Evolutionary conservation across 2,113 vertebrate species (phyloP), one percentile per base, ranked within the genome.

Genomic region (Nyctereutes procyonoides): DNA sequence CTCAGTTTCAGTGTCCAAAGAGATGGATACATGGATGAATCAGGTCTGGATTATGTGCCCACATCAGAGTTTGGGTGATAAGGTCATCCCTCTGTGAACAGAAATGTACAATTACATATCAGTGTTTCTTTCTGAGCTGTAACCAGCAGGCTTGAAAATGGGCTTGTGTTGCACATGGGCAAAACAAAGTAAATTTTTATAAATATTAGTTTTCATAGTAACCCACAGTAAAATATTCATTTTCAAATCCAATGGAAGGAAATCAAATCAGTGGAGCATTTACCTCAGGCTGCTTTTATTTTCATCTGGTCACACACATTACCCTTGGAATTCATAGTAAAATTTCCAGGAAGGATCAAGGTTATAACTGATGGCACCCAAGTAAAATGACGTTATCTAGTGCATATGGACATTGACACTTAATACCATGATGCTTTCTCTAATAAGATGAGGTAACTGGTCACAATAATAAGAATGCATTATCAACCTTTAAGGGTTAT

Each of bases 241-340:
- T 65, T 96, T 96, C 16, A 93, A 76, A 82, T 69, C 28, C n/a
- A 95, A 2, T 88, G 67, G 16, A 69, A 87, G 53, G n/a, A 91
- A 63, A 80, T 71, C 58, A 88, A 73, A 84, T 88, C 30, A 65
- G 30, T 67, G 6, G 26, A 60, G 0, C 38, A 55, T 95, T 93
- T 15, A n/a, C 19, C 56, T 71, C 53, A 69, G 79, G 22, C 58
- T 90, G 58, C 80, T 69, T 95, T 93, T 55, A 26, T 3, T 88
- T 89, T 91, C 43, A 84, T 20, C 48, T 87, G 81, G n/a, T 4
- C 32, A 62, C 15, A 86, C 63, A 77, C 5, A 56, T 56, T 67
- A 38, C 2, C 48, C 28, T 55, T 76, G 51, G 69, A 48, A 53
- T 81, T 93, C 51, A 32, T 32, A 43, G 19, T 69, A 82, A 35